These are phyloP conservation scores for Antheraea mylitta DNA, from an alignment of 1,140 invertebrate genomes.

Conservation along the genomic window DNA sequence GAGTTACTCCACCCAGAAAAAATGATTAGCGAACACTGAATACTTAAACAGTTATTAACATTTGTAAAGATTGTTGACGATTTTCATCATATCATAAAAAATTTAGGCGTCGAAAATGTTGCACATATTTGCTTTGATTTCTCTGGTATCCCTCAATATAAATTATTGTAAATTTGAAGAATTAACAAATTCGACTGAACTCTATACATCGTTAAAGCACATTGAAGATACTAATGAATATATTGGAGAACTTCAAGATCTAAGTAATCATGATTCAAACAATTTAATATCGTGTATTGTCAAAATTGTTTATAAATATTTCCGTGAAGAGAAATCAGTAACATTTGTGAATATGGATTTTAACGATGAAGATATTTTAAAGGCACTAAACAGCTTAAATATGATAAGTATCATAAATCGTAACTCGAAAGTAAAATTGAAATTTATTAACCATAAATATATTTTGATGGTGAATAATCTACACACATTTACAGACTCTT, in stretches of 20 bases:
- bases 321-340: conserved; percentile 10
- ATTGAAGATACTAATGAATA: not conserved
- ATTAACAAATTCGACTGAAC: not conserved
- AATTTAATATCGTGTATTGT: not conserved
- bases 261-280: not conserved
- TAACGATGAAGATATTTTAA: conserved; percentile 16
- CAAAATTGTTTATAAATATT: conserved; percentile 21
- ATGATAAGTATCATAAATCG: conserved; percentile 6
- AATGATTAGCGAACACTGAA: not conserved
- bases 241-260: not conserved
- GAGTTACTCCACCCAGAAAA: not conserved
- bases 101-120: not conserved
- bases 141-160: not conserved
- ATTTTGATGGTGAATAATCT: conserved; percentile 10
- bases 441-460: conserved; percentile 12
- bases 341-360: conserved; percentile 23
- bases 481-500: not conserved
- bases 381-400: conserved; percentile 17
- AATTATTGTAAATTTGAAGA: not conserved
- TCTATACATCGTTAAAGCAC: not conserved
- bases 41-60: not conserved
- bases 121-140: not conserved
- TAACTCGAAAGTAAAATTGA: not conserved
- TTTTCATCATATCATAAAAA: not conserved
- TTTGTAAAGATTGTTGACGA: not conserved